These are phyloP conservation scores for Enteromius mattozi DNA, from an alignment of 2,797 vertebrate genomes.

Conservation along the genomic window DNA sequence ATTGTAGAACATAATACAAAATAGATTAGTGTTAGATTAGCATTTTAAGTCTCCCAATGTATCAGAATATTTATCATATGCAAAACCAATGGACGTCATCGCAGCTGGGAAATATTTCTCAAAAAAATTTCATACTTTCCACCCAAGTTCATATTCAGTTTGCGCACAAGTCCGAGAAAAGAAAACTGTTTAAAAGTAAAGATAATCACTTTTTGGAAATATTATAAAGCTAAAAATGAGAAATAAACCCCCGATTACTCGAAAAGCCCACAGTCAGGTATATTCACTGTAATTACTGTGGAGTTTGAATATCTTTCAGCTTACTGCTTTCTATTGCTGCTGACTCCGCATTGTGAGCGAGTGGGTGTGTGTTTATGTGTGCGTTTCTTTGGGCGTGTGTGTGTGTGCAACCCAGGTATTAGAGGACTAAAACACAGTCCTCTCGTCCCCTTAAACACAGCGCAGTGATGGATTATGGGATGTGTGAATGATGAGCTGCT, in stretches of 20 bases:
- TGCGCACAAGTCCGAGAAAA: background rate
- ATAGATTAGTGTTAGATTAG: slow-evolving; percentile 12
- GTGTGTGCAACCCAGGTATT: slow-evolving; percentile 42
- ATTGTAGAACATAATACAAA: slow-evolving; percentile 25
- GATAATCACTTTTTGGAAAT: slow-evolving; percentile 46
- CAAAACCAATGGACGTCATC: background rate
- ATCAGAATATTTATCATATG: slow-evolving; percentile 6
- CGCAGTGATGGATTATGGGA: slow-evolving; percentile 46
- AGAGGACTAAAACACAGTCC: slow-evolving; percentile 49
- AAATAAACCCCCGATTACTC: slow-evolving; percentile 45
- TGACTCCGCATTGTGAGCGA: slow-evolving; percentile 52
- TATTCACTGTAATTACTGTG: slow-evolving; percentile 59
- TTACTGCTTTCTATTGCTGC: slow-evolving; percentile 51
- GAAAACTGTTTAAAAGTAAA: slow-evolving; percentile 42
- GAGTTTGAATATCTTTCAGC: slow-evolving; percentile 49
- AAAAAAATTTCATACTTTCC: background rate
- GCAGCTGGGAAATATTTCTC: background rate
- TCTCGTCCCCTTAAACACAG: slow-evolving; percentile 41
- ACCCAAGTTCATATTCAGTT: slow-evolving; percentile 15
- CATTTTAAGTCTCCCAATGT: background rate
- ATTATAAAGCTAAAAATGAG: slow-evolving; percentile 46
- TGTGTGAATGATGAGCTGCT: slow-evolving; percentile 44
- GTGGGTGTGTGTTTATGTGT: slow-evolving; percentile 35
- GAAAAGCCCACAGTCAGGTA: slow-evolving; percentile 60
- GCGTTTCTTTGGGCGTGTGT: slow-evolving; percentile 10